Percentiles rank a stretch among this genome's conserved stretches.
Evolutionary conservation across 2,113 vertebrate genomes (phyloP).

Genomic region (Polypterus bichir): DNA sequence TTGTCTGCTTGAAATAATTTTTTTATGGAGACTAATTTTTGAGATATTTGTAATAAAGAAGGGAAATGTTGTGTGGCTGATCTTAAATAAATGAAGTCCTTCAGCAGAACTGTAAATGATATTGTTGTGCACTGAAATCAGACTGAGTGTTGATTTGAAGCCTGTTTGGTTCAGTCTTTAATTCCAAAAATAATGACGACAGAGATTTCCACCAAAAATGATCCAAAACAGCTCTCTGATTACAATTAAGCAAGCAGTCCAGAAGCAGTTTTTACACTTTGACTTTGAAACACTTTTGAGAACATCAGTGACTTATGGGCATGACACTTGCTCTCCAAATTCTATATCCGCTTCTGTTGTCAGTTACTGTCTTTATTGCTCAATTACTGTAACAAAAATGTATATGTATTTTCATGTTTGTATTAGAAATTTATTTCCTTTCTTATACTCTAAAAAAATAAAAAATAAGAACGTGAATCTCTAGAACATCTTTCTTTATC

Average conservation of each 20-base stretch:
- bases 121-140: too few species aligned
- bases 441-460: constrained; percentile 29
- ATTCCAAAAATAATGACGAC: constrained; percentile 4
- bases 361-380: constrained; percentile 5
- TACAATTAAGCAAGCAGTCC: neutral
- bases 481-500: constrained; percentile 3
- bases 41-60: too few species aligned
- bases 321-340: neutral
- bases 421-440: constrained; percentile 32
- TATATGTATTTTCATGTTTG: constrained; percentile 21
- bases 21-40: too few species aligned
- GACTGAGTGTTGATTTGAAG: neutral
- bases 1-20: too few species aligned
- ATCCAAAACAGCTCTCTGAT: neutral
- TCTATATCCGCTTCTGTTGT: constrained; percentile 4
- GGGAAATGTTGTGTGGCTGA: too few species aligned
- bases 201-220: neutral
- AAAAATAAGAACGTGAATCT: constrained; percentile 23
- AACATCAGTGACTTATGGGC: neutral
- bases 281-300: constrained; percentile 1
- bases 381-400: constrained; percentile 20
- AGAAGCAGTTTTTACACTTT: constrained; percentile 1
- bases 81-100: too few species aligned
- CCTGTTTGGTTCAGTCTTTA: neutral
- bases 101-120: too few species aligned